Conservation (phyloP, 2,113 vertebrate genomes). For the Rhabdomys dilectus region DNA sequence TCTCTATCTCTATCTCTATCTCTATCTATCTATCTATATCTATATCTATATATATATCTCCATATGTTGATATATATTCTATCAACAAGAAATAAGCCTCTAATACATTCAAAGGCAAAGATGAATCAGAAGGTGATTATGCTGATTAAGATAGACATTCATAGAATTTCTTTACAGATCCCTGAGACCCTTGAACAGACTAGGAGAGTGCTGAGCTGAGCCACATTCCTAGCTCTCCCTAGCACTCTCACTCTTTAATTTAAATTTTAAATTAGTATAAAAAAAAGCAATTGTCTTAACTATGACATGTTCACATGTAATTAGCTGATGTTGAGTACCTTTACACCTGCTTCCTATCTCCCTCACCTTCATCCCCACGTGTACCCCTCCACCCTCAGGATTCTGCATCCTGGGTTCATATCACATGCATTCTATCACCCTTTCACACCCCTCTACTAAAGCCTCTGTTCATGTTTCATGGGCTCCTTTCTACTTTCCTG, state of each 20-base stretch:
- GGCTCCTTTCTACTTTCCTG: background rate
- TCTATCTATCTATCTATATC: too few species aligned
- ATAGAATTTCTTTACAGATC: background rate
- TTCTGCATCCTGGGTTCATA: background rate
- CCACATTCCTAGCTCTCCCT: background rate
- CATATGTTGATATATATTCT: background rate
- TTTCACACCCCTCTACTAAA: background rate
- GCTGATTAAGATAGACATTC: background rate
- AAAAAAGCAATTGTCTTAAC: background rate
- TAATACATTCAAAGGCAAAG: background rate
- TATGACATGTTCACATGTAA: too few species aligned
- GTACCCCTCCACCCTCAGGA: background rate
- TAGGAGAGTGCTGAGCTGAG: background rate
- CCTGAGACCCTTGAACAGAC: too few species aligned
- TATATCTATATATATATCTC: too few species aligned
- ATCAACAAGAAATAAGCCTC: background rate
- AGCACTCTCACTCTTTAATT: background rate
- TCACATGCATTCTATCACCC: background rate
- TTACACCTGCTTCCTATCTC: background rate
- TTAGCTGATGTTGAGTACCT: background rate
- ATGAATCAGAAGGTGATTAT: conserved; percentile 2
- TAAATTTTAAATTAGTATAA: background rate
- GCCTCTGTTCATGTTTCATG: background rate
- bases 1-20: too few species aligned
- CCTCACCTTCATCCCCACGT: background rate